These are phyloP conservation scores for Latrodectus hesperus DNA, from an alignment of 2,888 invertebrate genomes.

Conservation along the genomic window DNA sequence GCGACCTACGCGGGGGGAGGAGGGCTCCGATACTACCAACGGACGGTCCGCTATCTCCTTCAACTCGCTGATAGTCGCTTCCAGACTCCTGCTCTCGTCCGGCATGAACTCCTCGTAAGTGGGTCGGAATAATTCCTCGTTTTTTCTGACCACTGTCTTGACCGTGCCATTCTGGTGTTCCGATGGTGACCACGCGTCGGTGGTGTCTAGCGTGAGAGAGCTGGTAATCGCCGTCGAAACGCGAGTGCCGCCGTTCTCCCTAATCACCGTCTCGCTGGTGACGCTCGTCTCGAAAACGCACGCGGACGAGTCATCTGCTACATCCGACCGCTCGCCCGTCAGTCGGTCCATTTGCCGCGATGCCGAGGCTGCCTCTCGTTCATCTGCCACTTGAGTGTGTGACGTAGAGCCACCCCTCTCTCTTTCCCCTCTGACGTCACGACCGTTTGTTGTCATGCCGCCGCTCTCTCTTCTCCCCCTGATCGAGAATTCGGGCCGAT, in stretches of 20 bases:
- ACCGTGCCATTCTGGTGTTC: constrained; percentile 6
- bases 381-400: constrained; percentile 25
- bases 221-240: constrained; percentile 41
- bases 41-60: constrained; percentile 28
- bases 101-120: constrained; percentile 52
- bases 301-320: not conserved
- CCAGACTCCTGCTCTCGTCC: not conserved
- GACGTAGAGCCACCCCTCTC: constrained; percentile 17
- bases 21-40: not conserved
- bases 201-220: constrained; percentile 3
- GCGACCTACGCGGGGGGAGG: constrained; percentile 40
- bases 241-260: constrained; percentile 23
- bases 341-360: constrained; percentile 55
- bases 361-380: constrained; percentile 16
- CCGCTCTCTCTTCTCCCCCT: constrained; percentile 9
- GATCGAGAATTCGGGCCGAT: constrained; percentile 20
- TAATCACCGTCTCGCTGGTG: constrained; percentile 33
- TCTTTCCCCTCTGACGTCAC: constrained; percentile 43
- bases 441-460: constrained; percentile 32
- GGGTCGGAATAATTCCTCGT: constrained; percentile 20
- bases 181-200: constrained; percentile 9
- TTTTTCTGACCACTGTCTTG: constrained; percentile 9
- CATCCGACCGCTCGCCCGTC: constrained; percentile 38
- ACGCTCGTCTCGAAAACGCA: constrained; percentile 44
- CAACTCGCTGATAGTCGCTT: constrained; percentile 9